A percentile compares a stretch with the other conserved stretches of the same genome.
Evolutionary conservation across 1,140 invertebrate genomes (phyloP).

Genomic region (Drosophila mauritiana): DNA sequence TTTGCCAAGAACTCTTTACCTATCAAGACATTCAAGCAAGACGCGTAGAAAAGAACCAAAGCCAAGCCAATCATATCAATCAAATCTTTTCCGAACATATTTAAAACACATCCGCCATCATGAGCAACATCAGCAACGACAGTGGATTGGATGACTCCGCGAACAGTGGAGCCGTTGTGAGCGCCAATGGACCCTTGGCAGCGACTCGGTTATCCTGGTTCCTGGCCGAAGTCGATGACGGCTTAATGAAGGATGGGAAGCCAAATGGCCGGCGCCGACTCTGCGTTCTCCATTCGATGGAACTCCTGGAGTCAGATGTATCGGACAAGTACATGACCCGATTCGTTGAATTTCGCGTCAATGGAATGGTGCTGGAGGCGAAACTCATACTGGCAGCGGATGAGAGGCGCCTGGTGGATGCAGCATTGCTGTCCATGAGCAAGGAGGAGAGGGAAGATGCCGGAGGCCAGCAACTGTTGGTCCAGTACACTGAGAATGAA

Average conservation of each 20-base stretch:
- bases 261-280: constrained; percentile 40
- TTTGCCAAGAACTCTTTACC: constrained; percentile 13
- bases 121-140: constrained; percentile 65
- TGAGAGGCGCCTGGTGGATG: constrained; percentile 62
- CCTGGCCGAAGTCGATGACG: constrained; percentile 74
- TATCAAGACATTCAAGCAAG: background rate
- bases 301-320: constrained; percentile 60
- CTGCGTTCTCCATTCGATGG: constrained; percentile 72
- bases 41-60: background rate
- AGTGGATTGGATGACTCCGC: constrained; percentile 63
- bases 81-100: no score
- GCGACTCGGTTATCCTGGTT: constrained; percentile 76
- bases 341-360: constrained; percentile 61
- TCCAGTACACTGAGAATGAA: constrained; percentile 60
- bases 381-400: constrained; percentile 72
- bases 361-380: constrained; percentile 60
- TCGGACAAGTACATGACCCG: constrained; percentile 73
- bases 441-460: constrained; percentile 37
- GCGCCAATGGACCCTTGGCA: constrained; percentile 9
- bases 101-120: constrained; percentile 4
- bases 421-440: constrained; percentile 53
- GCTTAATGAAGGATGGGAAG: constrained; percentile 33
- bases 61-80: background rate
- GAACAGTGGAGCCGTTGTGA: constrained; percentile 20
- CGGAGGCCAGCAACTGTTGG: constrained; percentile 34